phyloP scores from a whole-genome alignment of 2,113 vertebrate genomes.

The Herpetotheres cachinnans region DNA sequence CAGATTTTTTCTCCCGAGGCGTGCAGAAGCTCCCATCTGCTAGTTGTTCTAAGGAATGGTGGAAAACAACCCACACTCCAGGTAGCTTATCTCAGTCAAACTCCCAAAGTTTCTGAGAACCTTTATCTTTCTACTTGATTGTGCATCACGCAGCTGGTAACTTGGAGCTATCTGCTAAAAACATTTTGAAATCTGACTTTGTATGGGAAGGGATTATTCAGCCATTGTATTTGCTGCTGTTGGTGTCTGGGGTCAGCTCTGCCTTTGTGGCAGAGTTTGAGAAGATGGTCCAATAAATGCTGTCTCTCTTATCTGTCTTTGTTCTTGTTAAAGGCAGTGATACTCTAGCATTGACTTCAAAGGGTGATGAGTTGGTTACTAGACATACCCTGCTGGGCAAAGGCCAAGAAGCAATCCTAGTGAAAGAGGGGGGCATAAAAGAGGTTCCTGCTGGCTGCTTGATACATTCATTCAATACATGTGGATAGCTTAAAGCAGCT shows the following conservation, averaged over 20 bases:
- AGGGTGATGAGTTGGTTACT: neutral
- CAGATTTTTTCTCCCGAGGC: neutral
- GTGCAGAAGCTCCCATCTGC: neutral
- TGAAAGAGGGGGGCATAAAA: neutral
- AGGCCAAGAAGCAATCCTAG: neutral
- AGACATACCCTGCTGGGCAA: neutral
- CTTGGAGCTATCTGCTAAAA: neutral
- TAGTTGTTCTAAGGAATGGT: neutral
- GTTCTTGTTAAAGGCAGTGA: neutral
- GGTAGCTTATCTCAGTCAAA: neutral
- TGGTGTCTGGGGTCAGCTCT: neutral
- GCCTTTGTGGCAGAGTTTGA: neutral
- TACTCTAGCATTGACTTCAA: neutral
- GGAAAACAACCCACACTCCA: neutral
- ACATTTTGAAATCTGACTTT: neutral
- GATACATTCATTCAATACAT: neutral
- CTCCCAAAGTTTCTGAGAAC: neutral
- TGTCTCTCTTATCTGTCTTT: neutral
- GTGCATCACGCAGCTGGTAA: neutral
- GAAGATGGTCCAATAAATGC: neutral
- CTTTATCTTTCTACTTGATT: neutral
- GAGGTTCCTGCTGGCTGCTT: neutral
- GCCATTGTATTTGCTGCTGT: neutral
- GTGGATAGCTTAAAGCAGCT: neutral
- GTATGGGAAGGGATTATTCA: neutral